Evolutionary conservation across 1,140 invertebrate species (phyloP).

Genomic region (Meloidogyne exigua): DNA sequence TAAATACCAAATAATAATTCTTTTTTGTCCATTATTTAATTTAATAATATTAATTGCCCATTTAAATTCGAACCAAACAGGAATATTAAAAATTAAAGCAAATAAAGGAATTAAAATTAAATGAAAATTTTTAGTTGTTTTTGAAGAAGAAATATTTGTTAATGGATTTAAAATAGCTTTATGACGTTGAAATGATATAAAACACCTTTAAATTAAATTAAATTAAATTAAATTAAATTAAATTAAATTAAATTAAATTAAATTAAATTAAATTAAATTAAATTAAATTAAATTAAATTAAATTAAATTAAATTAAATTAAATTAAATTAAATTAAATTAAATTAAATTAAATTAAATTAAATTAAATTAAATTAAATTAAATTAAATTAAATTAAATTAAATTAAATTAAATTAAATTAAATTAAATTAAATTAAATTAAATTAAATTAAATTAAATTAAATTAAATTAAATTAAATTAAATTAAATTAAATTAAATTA

Average conservation of each 20-base stretch:
- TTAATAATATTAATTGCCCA: constrained; percentile 34
- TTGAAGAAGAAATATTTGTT: constrained; percentile 40
- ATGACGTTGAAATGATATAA: constrained; percentile 59
- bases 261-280: not conserved
- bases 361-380: constrained; percentile 31
- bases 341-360: not conserved
- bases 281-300: constrained; percentile 31
- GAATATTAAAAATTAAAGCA: constrained; percentile 55
- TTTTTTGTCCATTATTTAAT: constrained; percentile 25
- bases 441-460: constrained; percentile 31
- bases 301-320: not conserved
- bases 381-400: not conserved
- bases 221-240: not conserved
- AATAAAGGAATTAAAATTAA: constrained; percentile 41
- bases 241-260: constrained; percentile 31
- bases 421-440: not conserved
- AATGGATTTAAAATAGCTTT: constrained; percentile 52
- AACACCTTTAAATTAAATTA: constrained; percentile 29
- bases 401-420: constrained; percentile 31
- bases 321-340: constrained; percentile 31
- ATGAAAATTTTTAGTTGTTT: constrained; percentile 27
- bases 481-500: constrained; percentile 31
- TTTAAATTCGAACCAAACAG: constrained; percentile 53
- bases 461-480: not conserved
- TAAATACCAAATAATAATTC: constrained; percentile 29